Evolutionary conservation across 2,797 vertebrate genomes (phyloP), one percentile per base, ranked within the genome.

Genomic region (Pseudomugil gertrudae): DNA sequence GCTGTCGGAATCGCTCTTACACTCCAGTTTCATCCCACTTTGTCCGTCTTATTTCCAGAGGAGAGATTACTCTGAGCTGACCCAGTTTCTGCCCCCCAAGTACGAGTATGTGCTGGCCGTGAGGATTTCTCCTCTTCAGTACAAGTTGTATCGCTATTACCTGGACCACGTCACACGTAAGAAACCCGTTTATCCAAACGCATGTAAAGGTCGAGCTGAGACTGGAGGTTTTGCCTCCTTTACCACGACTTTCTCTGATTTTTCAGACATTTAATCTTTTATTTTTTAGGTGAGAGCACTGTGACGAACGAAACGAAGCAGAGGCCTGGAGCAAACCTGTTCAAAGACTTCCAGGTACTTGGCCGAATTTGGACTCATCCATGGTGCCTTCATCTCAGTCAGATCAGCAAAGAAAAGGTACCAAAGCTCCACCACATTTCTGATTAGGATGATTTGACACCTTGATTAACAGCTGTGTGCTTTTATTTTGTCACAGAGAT

Each of bases 351-450:
- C 84, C 96, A 98, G 89, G 94, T 95, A 85, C 93, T 99, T 66
- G 91, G 96, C 83, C 93, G 94, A 76, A 95, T 99, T 72, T 99
- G 97, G 97, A 97, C 95, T 87, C 98, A 99, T 90, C 98, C 98
- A 40, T 98, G 97, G 98, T 98, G 96, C 88, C 94, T 99, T 83
- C 95, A 98, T 84, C 94, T 98, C 86, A 95, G 92, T 88, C 93
- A 95, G 69, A 93, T 94, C 83, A 94, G 90, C 86, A 96, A 95
- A 92, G 92, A 93, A 88, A 98, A 96, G 95, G 96, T 96, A 36
- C 23, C 5, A 2, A 21, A 53, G 38, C 0, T 24, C 2, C 26
- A 1, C 17, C 2, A 23, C 14, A 35, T 71, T 72, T 15, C 5
- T 30, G 13, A 11, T 60, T 13, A 17, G 10, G 70, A 14, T 35